These are phyloP conservation scores for Machaerirhynchus nigripectus DNA, from an alignment of 2,113 vertebrate genomes.

Conservation along the genomic window DNA sequence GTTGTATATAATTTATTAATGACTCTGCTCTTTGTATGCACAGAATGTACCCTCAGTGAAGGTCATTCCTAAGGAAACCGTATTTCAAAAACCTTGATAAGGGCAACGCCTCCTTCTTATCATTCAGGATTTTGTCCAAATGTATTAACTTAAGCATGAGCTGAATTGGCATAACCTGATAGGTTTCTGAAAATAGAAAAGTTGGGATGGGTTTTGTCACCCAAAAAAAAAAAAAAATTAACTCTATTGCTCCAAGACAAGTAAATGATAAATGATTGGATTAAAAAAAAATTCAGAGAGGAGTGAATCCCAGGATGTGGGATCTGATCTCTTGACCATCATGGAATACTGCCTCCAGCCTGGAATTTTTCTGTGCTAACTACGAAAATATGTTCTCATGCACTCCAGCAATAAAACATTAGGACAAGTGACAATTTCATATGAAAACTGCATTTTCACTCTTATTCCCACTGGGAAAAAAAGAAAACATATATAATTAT, in stretches of 20 bases:
- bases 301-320: not conserved
- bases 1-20: conserved; percentile 23
- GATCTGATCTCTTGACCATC: not conserved
- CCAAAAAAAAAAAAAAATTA: not conserved
- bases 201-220: not conserved
- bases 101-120: conserved; percentile 36
- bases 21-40: conserved; percentile 16
- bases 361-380: not conserved
- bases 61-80: conserved; percentile 45
- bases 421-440: not conserved
- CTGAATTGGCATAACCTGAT: not conserved
- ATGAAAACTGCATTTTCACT: not conserved
- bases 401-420: not conserved
- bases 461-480: not conserved
- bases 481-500: not conserved
- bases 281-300: not conserved
- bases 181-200: not conserved
- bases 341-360: not conserved
- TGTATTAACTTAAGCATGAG: not conserved
- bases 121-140: conserved; percentile 38
- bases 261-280: not conserved
- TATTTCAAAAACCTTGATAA: conserved; percentile 41
- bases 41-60: conserved; percentile 28
- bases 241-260: not conserved
- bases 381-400: not conserved